These are phyloP conservation scores for Syritta pipiens DNA, from an alignment of 2,888 invertebrate species.

Conservation along the genomic window DNA sequence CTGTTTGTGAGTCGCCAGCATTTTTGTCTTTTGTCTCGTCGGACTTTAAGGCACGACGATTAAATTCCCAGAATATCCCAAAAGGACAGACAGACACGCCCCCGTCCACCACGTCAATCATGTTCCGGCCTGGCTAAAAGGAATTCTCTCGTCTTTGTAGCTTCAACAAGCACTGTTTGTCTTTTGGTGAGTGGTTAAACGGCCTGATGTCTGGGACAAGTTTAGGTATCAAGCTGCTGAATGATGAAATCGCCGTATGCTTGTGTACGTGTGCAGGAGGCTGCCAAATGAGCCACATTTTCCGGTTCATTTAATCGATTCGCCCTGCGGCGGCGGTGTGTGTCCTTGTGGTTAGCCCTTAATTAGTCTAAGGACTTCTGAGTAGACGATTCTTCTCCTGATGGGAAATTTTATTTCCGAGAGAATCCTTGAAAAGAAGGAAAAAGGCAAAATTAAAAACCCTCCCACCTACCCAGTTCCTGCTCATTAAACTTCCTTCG, in stretches of 20 bases:
- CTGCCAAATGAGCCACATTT: background rate
- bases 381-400: too few species aligned
- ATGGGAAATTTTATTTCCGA: too few species aligned
- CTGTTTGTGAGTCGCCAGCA: too few species aligned
- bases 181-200: constrained; percentile 4
- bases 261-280: background rate
- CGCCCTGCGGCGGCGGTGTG: background rate
- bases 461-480: background rate
- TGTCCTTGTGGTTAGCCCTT: background rate
- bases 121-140: constrained; percentile 1
- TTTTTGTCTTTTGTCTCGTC: background rate
- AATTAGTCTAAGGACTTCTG: too few species aligned
- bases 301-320: constrained; percentile 9
- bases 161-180: constrained; percentile 1
- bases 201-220: background rate
- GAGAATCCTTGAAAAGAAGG: too few species aligned
- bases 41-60: background rate
- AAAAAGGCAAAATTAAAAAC: background rate
- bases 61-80: background rate
- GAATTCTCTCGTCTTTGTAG: background rate
- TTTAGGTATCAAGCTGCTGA: background rate
- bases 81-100: background rate
- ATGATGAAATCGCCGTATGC: background rate
- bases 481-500: constrained; percentile 3
- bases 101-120: constrained; percentile 1